Evolutionary conservation across 1,140 invertebrate species (phyloP), one percentile per base, ranked within the genome.

Genomic region (Stegodyphus mimosarum): DNA sequence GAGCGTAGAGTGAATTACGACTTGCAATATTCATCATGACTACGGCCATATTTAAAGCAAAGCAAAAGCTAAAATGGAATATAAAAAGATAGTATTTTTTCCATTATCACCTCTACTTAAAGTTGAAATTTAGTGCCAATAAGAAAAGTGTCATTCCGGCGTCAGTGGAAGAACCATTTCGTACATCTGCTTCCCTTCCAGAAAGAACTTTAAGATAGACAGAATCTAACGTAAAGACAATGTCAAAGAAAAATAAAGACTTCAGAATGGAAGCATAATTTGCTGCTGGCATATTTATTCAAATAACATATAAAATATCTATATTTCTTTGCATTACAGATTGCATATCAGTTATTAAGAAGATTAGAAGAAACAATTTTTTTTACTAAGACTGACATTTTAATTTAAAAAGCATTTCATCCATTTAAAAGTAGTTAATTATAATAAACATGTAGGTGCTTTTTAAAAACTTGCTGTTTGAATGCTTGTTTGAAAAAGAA

Each of bases 1-100:
- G 18, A 67, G 72, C 17, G 49, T 15, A 74, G 15, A 74, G 52
- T 83, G 80, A 83, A 49, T 83, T 83, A 83, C 80, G 80, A 74
- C 55, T 67, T 18, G 60, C 55, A 73, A 74, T 69, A 83, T 75
- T 75, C 63, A 75, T 83, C 79, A 73, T 55, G 53, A 71, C 18
- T 63, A 50, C n/a, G 13, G 15, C 53, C 71, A 83, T 53, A 69
- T 75, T 83, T 52, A 83, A 75, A 74, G 50, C 18, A 50, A 73
- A 10, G 60, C 60, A 51, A 13, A 70, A 71, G 15, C 64, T 67
- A 17, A 18, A 17, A 18, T 9, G 7, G 17, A 67, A 67, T 15
- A 67, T 17, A 67, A 76, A 74, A 18, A 76, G 51, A 76, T 6
- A 64, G 11, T 11, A 10, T 64, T 76, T 53, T 63, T 55, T 76